Base-by-base conservation (phyloP, 2,113 vertebrate species). In the Opisthocomus hoazin region DNA sequence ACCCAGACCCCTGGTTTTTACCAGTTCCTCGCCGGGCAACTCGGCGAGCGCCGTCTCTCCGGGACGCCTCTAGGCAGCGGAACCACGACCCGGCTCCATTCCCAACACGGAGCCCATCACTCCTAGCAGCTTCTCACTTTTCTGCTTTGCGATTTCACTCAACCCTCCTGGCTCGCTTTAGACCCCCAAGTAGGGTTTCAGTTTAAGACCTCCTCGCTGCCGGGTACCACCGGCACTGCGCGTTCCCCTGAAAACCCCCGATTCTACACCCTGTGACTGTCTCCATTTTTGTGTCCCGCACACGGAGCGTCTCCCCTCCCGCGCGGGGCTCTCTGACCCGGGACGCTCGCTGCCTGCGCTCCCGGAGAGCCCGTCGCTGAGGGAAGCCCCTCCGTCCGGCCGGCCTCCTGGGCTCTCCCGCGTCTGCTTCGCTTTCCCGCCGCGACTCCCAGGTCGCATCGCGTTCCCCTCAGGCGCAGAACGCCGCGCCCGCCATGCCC, bases 351-450 rank as follows among this genome's bases (percentile, higher is more conserved):
- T 17, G 89, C 75, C 34, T 3, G 32, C 39, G 22, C 36, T 21
- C 7, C 1, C 30, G 11, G 12, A 3, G 11, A 74, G n/a, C 36
- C n/a, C n/a, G n/a, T n/a, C 1, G 39, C 58, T 2, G 6, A 5
- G 12, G 6, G 84, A n/a, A 46, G 20, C n/a, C 22, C 7, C 43
- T 32, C 66, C 57, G 14, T 3, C 45, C 16, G 26, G 4, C n/a
- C n/a, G n/a, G n/a, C n/a, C n/a, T n/a, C n/a, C n/a, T 12, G n/a
- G 13, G 5, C 29, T n/a, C 64, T 39, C 48, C 36, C 12, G 14
- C 32, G 37, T 4, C 61, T 7, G 66, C 30, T 17, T 4, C 15
- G 41, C 57, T 15, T 8, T 26, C 30, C 68, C 4, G 39, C 15
- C 58, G 12, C 63, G 46, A 26, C 41, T 5, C 71, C 26, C 51